These are phyloP conservation scores for Salvelinus sp. DNA, from an alignment of 2,113 vertebrate genomes.

Conservation along the genomic window DNA sequence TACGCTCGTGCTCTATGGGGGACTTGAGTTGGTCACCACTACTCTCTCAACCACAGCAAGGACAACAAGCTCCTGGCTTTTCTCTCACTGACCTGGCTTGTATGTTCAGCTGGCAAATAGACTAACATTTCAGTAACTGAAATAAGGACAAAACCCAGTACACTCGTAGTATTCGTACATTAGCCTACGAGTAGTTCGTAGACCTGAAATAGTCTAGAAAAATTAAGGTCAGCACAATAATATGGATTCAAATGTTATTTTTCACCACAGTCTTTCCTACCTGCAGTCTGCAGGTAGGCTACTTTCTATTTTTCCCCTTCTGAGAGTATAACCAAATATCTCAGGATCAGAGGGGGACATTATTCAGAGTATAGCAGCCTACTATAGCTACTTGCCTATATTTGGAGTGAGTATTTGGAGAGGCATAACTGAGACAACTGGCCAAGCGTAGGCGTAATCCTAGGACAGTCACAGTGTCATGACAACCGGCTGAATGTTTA, in stretches of 20 bases:
- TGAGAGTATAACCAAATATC: neutral
- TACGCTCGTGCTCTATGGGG: neutral
- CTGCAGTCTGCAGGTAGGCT: too few species aligned
- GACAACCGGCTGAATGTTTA: slow-evolving; percentile 6
- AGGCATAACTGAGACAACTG: neutral
- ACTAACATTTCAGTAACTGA: slow-evolving; percentile 13
- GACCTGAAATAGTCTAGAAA: too few species aligned
- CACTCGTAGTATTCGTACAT: too few species aligned
- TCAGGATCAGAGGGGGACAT: neutral
- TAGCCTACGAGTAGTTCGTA: too few species aligned
- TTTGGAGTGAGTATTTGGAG: neutral
- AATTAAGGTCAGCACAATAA: too few species aligned
- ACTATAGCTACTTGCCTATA: neutral
- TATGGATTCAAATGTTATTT: too few species aligned
- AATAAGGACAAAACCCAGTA: too few species aligned
- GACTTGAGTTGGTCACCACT: slow-evolving; percentile 18
- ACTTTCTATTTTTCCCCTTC: too few species aligned
- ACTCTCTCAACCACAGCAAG: neutral
- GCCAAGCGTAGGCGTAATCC: neutral
- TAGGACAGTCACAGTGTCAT: neutral
- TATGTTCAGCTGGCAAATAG: slow-evolving; percentile 29
- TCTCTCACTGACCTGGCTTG: neutral
- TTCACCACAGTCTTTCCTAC: too few species aligned
- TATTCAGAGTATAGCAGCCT: neutral
- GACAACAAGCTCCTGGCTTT: neutral